These are phyloP conservation scores for Stenodema calcarata DNA, from an alignment of 2,888 invertebrate species.

Conservation along the genomic window DNA sequence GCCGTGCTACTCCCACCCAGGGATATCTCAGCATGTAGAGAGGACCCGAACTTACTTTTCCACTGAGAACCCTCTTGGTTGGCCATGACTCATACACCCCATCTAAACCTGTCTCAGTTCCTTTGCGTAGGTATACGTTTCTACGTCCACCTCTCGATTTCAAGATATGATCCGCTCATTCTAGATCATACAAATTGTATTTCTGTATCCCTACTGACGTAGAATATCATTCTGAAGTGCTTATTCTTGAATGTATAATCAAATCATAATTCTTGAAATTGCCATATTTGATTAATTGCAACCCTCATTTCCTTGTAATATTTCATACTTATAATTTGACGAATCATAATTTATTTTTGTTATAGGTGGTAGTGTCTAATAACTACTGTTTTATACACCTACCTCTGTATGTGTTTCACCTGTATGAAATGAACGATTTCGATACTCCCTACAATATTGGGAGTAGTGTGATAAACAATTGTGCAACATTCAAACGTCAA, in stretches of 20 bases:
- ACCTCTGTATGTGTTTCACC: no score
- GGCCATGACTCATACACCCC: background rate
- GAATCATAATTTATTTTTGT: no score
- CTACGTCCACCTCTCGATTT: background rate
- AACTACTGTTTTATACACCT: no score
- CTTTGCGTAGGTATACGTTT: background rate
- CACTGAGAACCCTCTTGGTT: background rate
- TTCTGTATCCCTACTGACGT: background rate
- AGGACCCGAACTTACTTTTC: background rate
- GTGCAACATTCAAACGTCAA: background rate
- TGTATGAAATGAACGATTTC: background rate
- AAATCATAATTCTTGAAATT: background rate
- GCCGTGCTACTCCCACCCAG: conserved; percentile 80
- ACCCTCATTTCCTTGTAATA: no score
- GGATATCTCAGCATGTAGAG: conserved; percentile 88
- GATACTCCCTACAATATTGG: background rate
- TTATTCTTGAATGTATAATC: background rate
- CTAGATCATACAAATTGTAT: background rate
- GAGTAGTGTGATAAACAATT: background rate
- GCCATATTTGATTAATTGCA: background rate
- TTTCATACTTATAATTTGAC: no score
- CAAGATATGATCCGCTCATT: background rate
- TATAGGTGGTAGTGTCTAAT: no score
- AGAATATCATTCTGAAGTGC: background rate
- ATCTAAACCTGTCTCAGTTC: background rate